Conservation (phyloP, 2,797 vertebrate species). For the Dermochelys coriacea region DNA sequence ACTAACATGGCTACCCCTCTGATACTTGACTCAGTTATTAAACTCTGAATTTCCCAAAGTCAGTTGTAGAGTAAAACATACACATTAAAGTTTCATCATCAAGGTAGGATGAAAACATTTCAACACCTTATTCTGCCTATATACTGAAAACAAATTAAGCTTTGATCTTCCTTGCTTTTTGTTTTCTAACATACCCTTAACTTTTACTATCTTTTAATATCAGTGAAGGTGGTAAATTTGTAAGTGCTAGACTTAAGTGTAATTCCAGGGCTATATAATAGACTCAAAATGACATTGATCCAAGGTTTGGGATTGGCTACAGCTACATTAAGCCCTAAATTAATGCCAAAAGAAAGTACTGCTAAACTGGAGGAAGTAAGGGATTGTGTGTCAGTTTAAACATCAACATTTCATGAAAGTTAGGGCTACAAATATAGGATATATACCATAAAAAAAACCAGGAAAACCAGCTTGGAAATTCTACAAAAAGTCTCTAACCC, state of each 20-base stretch:
- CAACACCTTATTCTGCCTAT: no score
- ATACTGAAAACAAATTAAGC: not conserved
- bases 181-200: not conserved
- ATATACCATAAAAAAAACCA: not conserved
- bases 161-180: not conserved
- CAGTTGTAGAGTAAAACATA: not conserved
- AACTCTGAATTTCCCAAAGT: no score
- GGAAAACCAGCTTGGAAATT: not conserved
- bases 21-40: no score
- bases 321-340: not conserved
- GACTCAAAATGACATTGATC: no score
- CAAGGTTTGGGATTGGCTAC: not conserved
- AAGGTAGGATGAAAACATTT: not conserved
- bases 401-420: not conserved
- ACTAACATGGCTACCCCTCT: no score
- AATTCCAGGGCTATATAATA: not conserved
- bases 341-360: not conserved
- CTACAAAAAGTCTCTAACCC: not conserved
- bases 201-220: no score
- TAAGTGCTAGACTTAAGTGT: not conserved
- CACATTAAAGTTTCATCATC: not conserved
- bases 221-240: not conserved
- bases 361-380: not conserved
- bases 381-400: not conserved
- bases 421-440: not conserved